Evolutionary conservation across 92 coral and sea anemone genomes (phyloP), one percentile per base, ranked within the genome.

Genomic region (Siderastrea radians): DNA sequence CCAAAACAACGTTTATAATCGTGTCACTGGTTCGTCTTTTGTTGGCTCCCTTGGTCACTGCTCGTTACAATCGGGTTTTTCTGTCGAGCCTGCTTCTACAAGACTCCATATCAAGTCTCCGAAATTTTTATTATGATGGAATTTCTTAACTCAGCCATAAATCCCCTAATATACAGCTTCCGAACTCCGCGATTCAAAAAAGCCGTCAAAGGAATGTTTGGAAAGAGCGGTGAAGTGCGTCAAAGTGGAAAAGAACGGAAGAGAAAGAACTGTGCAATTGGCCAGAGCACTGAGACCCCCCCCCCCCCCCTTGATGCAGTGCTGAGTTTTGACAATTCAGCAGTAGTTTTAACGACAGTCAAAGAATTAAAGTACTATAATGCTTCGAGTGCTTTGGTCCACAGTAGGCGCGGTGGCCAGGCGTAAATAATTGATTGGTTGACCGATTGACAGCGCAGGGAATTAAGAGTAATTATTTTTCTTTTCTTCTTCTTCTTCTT

Each of bases 21-120:
- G 83, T 90, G 61, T 85, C 51, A 26, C 44, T 70, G 90, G 71
- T 90, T 85, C 43, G 79, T 72, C 9, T 26, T 84, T 45, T 85
- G 90, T 72, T 90, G 93, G 93, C 81, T 85, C 54, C 93, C 90
- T 19, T 49, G 64, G 45, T 71, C 93, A 5, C 49, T 80, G 10
- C 72, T 78, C 48, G 85, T 90, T 17, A 79, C 85, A 4, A 61
- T 53, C n/a, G 44, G 3, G 19, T 7, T 13, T 46, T 64, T 85
- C 14, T 89, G 89, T 60, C 6, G 1, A 4, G 16, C 55, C 0
- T 89, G 89, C 68, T 46, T 11, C 14, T 1, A 5, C 78, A 8
- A 43, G 19, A 7, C 69, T 72, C 65, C 88, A 38, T 7, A 49
- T 0, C 69, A 60, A 49, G 79, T 43, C 3, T 26, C 19, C 49